These are phyloP conservation scores for Sitobion miscanthi DNA, from an alignment of 1,140 invertebrate genomes.

Conservation along the genomic window DNA sequence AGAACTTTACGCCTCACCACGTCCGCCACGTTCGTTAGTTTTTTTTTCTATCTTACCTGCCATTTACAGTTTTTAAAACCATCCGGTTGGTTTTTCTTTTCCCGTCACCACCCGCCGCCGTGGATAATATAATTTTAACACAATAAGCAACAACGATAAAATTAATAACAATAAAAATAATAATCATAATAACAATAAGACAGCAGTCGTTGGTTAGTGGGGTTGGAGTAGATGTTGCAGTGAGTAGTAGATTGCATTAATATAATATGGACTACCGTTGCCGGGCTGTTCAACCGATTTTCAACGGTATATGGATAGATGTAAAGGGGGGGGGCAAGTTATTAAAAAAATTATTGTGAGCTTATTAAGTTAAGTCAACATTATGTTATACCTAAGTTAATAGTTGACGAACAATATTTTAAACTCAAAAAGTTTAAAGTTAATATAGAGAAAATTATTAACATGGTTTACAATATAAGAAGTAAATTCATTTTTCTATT, in stretches of 20 bases:
- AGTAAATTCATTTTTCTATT: neutral
- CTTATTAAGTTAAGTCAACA: neutral
- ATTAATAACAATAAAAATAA: conserved; percentile 9
- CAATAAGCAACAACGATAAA: neutral
- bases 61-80: conserved; percentile 43
- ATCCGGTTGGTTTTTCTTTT: neutral
- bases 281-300: neutral
- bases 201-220: neutral
- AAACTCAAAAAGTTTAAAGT: neutral
- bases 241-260: neutral
- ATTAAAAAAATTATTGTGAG: neutral
- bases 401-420: neutral
- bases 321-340: neutral
- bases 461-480: neutral
- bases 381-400: neutral
- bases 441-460: neutral
- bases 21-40: neutral
- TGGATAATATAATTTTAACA: conserved; percentile 23
- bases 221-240: neutral
- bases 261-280: neutral
- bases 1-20: neutral
- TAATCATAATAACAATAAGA: neutral
- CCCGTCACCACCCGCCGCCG: neutral
- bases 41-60: conserved; percentile 12
- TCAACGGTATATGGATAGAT: neutral